phyloP scores from a whole-genome alignment of 2,113 vertebrate species.

The Emberiza fucata region DNA sequence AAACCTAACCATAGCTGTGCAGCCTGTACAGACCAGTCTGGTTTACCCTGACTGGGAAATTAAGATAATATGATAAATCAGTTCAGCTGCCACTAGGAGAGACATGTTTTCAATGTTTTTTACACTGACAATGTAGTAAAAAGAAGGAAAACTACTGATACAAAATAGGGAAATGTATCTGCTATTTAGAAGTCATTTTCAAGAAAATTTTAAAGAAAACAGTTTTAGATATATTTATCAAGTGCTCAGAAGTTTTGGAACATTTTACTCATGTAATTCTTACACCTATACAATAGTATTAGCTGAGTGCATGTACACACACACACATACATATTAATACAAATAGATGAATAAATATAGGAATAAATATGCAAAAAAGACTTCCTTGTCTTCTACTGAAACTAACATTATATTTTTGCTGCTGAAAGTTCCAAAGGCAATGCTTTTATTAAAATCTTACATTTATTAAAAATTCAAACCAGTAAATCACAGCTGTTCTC shows the following conservation, averaged over 20 bases:
- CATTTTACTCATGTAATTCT: not conserved
- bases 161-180: not conserved
- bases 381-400: not conserved
- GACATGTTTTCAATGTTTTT: not conserved
- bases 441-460: not conserved
- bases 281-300: not conserved
- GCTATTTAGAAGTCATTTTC: not conserved
- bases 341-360: not conserved
- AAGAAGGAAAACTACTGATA: not conserved
- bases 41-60: not conserved
- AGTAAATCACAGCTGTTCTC: not conserved
- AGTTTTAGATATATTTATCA: not conserved
- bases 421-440: not conserved
- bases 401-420: not conserved
- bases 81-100: not conserved
- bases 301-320: not conserved
- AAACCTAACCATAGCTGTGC: not conserved
- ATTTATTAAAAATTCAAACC: not conserved
- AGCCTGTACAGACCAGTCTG: not conserved
- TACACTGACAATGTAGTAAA: not conserved
- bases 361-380: not conserved
- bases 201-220: not conserved
- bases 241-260: not conserved
- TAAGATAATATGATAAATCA: not conserved
- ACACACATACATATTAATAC: not conserved